These are phyloP conservation scores for Erinaceus europaeus DNA, from an alignment of 2,113 vertebrate species.

Conservation along the genomic window DNA sequence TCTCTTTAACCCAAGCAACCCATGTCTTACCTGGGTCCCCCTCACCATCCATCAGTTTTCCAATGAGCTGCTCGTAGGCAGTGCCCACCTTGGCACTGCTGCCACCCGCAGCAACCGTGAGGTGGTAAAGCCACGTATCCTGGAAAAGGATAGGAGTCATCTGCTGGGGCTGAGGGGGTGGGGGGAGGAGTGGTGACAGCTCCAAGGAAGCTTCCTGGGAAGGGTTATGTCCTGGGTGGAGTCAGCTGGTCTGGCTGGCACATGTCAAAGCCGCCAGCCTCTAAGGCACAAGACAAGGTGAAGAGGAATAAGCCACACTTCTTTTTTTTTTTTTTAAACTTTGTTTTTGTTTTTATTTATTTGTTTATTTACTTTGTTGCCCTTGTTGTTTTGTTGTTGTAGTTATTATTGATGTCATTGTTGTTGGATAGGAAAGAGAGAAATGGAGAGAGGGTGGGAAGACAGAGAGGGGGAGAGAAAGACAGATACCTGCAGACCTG, in stretches of 20 bases:
- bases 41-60: slow-evolving; percentile 90
- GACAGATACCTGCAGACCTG: no score
- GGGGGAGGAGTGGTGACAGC: background rate
- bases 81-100: slow-evolving; percentile 90
- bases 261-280: background rate
- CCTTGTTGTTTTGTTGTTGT: no score
- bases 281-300: background rate
- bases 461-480: no score
- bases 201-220: background rate
- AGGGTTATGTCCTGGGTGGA: background rate
- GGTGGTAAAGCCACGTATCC: slow-evolving; percentile 96
- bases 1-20: background rate
- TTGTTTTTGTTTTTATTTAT: no score
- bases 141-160: slow-evolving; percentile 68
- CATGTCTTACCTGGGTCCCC: slow-evolving; percentile 89
- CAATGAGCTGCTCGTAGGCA: slow-evolving; percentile 94
- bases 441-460: no score
- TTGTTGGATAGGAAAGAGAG: no score
- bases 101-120: slow-evolving; percentile 92
- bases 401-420: no score
- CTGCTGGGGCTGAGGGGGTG: background rate
- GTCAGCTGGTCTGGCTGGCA: background rate
- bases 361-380: no score
- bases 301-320: no score
- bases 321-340: no score